Conservation (phyloP, 2,113 vertebrate species). For the Isurus oxyrinchus region DNA sequence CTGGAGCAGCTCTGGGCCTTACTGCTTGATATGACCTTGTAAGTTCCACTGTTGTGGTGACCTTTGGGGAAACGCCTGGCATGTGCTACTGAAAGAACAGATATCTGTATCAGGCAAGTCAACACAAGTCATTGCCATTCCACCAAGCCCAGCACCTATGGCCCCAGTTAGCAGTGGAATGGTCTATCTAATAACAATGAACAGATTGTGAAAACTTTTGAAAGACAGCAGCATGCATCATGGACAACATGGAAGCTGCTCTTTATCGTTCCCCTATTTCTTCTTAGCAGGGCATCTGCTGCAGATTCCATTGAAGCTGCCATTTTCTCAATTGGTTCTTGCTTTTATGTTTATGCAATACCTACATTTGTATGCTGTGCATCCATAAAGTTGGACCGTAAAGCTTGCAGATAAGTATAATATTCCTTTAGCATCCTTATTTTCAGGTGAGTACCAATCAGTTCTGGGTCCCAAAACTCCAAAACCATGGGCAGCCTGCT, state of each 20-base stretch:
- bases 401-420: background rate
- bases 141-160: background rate
- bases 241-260: background rate
- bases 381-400: background rate
- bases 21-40: background rate
- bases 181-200: background rate
- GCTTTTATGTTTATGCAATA: too few relatives aligned
- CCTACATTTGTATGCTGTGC: background rate
- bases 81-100: background rate
- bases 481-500: background rate
- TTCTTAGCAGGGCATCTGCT: background rate
- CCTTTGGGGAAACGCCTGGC: background rate
- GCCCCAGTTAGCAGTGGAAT: background rate
- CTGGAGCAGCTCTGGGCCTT: background rate
- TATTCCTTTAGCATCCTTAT: background rate
- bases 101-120: background rate
- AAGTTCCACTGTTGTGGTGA: background rate
- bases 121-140: background rate
- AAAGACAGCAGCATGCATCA: background rate
- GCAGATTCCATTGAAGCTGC: background rate
- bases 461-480: background rate
- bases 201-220: background rate
- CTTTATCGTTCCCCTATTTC: background rate
- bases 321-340: background rate
- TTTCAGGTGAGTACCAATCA: background rate